A percentile compares a stretch with the other conserved stretches of the same genome.
These are phyloP conservation scores for Drosophila parvula DNA, from an alignment of 1,140 invertebrate genomes.

Conservation along the genomic window DNA sequence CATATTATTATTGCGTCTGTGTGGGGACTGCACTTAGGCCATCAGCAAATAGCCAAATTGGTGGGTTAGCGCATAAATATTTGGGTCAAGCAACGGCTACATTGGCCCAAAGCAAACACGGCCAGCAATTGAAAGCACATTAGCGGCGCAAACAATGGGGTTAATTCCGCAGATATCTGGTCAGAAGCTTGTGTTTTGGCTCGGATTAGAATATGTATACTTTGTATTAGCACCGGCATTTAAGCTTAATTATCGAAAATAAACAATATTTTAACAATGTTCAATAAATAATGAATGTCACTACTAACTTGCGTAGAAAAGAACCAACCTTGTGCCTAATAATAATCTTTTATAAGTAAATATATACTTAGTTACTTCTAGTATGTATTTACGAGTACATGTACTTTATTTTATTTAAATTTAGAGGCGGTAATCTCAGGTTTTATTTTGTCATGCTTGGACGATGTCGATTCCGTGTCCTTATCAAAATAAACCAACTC, in stretches of 20 bases:
- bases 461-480: too few relatives aligned
- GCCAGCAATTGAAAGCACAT: slow-evolving; percentile 34
- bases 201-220: slow-evolving; percentile 4
- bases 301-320: not conserved
- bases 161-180: slow-evolving; percentile 28
- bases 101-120: slow-evolving; percentile 28
- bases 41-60: slow-evolving; percentile 51
- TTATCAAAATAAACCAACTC: too few relatives aligned
- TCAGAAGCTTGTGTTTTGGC: slow-evolving; percentile 10
- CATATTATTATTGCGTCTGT: slow-evolving; percentile 32
- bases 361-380: too few relatives aligned
- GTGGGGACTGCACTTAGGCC: slow-evolving; percentile 32
- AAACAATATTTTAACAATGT: not conserved
- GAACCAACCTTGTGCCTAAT: too few relatives aligned
- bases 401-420: too few relatives aligned
- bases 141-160: slow-evolving; percentile 31
- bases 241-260: not conserved
- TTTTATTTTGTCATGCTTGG: too few relatives aligned
- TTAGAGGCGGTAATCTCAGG: too few relatives aligned
- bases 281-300: too few relatives aligned
- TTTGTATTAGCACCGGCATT: not conserved
- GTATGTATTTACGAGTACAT: too few relatives aligned
- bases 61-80: slow-evolving; percentile 49
- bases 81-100: slow-evolving; percentile 48
- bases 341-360: too few relatives aligned